Percentiles rank a stretch among this genome's conserved stretches.
Evolutionary conservation across 2,797 vertebrate genomes (phyloP).

Genomic region (Hippopotamyrus pictus): DNA sequence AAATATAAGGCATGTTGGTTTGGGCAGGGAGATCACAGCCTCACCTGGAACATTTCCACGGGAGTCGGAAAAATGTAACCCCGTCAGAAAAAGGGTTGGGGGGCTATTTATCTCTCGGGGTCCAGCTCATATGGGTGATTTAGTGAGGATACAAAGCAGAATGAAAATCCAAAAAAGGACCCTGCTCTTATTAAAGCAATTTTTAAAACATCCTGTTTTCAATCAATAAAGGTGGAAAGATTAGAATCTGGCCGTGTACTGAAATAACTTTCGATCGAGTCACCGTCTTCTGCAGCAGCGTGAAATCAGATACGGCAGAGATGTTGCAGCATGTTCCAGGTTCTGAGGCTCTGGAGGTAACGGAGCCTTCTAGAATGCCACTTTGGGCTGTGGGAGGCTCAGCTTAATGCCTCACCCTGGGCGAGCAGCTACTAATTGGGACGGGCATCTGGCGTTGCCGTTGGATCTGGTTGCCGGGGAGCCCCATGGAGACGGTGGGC

Average conservation of each 20-base stretch:
- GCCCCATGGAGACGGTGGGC: conserved; percentile 67
- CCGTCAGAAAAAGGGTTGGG: neutral
- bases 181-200: neutral
- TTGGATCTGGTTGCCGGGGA: conserved; percentile 70
- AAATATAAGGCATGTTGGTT: neutral
- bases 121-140: neutral
- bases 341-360: neutral
- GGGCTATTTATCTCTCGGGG: neutral
- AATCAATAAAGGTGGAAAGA: neutral
- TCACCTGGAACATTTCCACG: neutral
- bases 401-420: conserved; percentile 47
- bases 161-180: neutral
- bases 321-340: neutral
- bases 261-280: neutral
- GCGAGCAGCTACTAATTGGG: conserved; percentile 62
- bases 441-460: neutral
- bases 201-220: neutral
- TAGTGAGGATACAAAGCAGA: neutral
- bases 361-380: neutral
- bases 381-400: neutral
- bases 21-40: neutral
- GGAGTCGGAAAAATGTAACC: neutral
- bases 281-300: neutral
- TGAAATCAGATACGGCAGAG: neutral
- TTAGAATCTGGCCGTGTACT: neutral